phyloP scores from a whole-genome alignment of 2,888 invertebrate species.

The Belgica antarctica region DNA sequence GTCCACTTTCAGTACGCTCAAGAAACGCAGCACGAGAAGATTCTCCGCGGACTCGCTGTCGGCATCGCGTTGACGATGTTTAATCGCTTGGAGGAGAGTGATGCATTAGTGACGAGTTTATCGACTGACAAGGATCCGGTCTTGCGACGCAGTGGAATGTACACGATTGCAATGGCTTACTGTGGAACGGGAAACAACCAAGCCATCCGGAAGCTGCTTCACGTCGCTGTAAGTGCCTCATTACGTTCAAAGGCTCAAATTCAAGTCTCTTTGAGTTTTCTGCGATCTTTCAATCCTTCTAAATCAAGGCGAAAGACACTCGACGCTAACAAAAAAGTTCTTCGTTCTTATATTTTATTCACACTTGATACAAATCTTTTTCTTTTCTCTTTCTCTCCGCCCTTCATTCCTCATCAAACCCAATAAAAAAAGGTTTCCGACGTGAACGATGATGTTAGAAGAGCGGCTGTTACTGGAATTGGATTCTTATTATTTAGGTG shows the following conservation, averaged over 20 bases:
- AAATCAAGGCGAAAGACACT: not conserved
- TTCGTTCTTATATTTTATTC: constrained; percentile 38
- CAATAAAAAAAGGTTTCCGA: constrained; percentile 69
- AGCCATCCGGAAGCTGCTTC: constrained; percentile 89
- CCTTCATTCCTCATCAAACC: not conserved
- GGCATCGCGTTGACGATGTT: constrained; percentile 97
- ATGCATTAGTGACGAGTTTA: constrained; percentile 85
- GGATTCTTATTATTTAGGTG: constrained; percentile 94
- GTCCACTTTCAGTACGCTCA: constrained; percentile 66
- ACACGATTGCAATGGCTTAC: constrained; percentile 97
- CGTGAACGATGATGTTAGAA: constrained; percentile 97
- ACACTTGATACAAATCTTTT: not conserved
- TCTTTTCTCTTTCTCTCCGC: constrained; percentile 9
- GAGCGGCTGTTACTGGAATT: constrained; percentile 97
- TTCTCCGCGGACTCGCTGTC: constrained; percentile 91
- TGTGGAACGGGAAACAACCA: constrained; percentile 97
- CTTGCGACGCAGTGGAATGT: constrained; percentile 93
- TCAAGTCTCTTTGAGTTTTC: not conserved
- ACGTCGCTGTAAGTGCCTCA: constrained; percentile 77
- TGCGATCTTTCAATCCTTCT: not conserved
- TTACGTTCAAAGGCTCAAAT: not conserved
- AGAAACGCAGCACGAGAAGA: constrained; percentile 95
- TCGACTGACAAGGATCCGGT: constrained; percentile 93
- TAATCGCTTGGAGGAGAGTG: constrained; percentile 94
- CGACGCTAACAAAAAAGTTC: not conserved